Evolutionary conservation across 2,888 invertebrate genomes (phyloP), one percentile per base, ranked within the genome.

Genomic region (Mesorhabditis sp.): DNA sequence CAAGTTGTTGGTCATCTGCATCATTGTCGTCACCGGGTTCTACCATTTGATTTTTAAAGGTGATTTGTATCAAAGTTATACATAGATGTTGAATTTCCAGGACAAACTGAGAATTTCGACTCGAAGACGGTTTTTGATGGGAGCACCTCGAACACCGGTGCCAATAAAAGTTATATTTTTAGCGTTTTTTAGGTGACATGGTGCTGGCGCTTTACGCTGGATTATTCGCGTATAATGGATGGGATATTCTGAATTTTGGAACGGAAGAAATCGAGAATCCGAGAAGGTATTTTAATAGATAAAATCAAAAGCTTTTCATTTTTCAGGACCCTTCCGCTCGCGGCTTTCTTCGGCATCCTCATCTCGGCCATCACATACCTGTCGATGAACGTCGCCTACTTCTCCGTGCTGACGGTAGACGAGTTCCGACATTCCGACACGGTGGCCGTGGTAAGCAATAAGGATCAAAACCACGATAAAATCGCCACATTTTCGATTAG

Each of bases 341-440:
- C 82, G 4, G 81, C 80, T 4, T 71, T 81, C 62, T 71, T 76
- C 66, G 82, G 83, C 43, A 81, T 83, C 6, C 67, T 65, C 4
- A 77, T 81, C 10, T 77, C 83, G 2, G 80, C 80, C 1, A 58
- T 73, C 5, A 76, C 94, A 71, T 95, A 94, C 87, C 92, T 93
- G 66, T 87, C 93, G 83, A 92, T 93, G 6, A 95, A 95, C 87
- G 89, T 94, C 78, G 93, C 94, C 58, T 95, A 95, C 88, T 93
- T 94, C 87, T 91, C 92, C 1, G 92, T 94, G 28, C 90, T 95
- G 42, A 90, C 92, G 5, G 91, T 92, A 68, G 88, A 88, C 42
- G 93, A 94, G 87, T 91, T 94, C 90, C 88, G 91, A 77, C 89
- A 89, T 45, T 92, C 92, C 4, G 89, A 92, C 70, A 93, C 93